These are phyloP conservation scores for Ferdinandea cuprea DNA, from an alignment of 2,888 invertebrate genomes.

Conservation along the genomic window DNA sequence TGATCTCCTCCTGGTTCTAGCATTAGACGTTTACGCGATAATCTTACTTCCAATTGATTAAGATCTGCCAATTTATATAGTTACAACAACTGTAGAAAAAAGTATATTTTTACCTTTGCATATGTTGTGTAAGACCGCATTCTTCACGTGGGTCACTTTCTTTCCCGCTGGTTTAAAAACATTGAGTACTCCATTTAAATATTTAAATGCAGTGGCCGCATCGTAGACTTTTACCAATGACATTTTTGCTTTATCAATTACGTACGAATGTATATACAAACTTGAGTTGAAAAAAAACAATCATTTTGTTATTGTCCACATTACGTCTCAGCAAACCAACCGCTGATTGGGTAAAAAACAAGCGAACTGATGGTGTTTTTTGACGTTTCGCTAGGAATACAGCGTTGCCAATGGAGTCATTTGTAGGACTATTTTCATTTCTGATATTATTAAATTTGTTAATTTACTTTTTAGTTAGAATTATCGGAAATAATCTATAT, in stretches of 20 bases:
- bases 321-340: no score
- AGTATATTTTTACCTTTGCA: conserved; percentile 86
- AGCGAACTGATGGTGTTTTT: no score
- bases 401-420: no score
- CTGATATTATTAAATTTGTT: no score
- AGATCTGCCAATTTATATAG: conserved; percentile 85
- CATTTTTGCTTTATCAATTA: conserved; percentile 76
- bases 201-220: conserved; percentile 86
- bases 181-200: conserved; percentile 90
- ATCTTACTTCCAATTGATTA: conserved; percentile 87
- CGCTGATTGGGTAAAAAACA: no score
- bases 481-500: no score
- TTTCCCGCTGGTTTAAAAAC: conserved; percentile 90
- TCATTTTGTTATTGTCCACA: no score
- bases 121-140: conserved; percentile 86
- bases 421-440: no score
- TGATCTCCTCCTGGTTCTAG: conserved; percentile 87
- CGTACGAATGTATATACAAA: no score
- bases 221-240: conserved; percentile 80
- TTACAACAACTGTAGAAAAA: background rate
- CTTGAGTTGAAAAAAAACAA: no score
- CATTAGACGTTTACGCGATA: conserved; percentile 84
- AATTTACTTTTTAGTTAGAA: no score
- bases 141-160: conserved; percentile 84
- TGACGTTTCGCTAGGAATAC: no score